A percentile compares a stretch with the other conserved stretches of the same genome.
Conservation (phyloP, 2,797 vertebrate genomes). For the Pristis pectinata region DNA sequence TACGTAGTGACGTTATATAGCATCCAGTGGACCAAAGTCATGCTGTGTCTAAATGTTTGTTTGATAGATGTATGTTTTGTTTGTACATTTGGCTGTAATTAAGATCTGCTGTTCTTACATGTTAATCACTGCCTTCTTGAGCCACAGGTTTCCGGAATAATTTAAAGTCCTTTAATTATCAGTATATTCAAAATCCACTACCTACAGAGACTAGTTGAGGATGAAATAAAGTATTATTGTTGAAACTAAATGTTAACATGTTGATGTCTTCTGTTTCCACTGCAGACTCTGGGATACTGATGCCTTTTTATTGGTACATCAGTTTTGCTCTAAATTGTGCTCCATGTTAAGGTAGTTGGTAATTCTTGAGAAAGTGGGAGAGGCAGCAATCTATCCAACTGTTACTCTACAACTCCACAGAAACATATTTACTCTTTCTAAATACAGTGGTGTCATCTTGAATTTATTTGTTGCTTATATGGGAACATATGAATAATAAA, state of each 20-base stretch:
- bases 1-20: not conserved
- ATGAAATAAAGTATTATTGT: not conserved
- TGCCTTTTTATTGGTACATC: not conserved
- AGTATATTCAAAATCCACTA: not conserved
- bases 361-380: not conserved
- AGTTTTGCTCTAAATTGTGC: not conserved
- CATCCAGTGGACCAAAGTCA: not conserved
- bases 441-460: not conserved
- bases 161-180: not conserved
- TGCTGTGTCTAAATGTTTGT: not conserved
- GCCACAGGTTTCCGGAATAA: not conserved
- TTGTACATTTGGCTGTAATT: not conserved
- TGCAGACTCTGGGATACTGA: not conserved
- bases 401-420: not conserved
- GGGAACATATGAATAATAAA: not conserved
- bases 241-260: not conserved
- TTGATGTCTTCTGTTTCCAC: not conserved
- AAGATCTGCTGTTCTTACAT: not conserved
- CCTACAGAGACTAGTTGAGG: not conserved
- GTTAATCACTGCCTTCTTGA: not conserved
- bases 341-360: not conserved
- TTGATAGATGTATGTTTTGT: not conserved
- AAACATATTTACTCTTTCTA: not conserved
- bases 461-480: not conserved
- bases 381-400: not conserved